Evolutionary conservation across 2,888 invertebrate species (phyloP).

Genomic region (Hemaris fuciformis): DNA sequence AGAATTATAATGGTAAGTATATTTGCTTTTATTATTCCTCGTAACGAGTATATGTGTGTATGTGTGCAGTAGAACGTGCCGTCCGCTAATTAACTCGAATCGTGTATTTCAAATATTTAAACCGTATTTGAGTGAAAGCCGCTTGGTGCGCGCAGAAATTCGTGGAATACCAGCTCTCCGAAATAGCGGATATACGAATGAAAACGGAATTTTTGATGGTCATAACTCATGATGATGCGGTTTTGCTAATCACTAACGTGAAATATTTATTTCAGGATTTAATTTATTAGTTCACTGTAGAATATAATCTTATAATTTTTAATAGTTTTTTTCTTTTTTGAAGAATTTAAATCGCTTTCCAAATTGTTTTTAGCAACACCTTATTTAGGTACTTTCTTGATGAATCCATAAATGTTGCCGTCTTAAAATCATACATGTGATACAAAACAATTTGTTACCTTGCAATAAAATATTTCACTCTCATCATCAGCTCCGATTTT

Average conservation of each 20-base stretch:
- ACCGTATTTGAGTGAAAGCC: neutral
- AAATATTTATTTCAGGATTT: neutral
- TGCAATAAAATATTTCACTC: too few relatives aligned
- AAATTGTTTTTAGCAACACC: too few relatives aligned
- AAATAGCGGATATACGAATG: neutral
- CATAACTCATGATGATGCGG: too few relatives aligned
- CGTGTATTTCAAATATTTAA: neutral
- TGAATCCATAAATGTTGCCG: too few relatives aligned
- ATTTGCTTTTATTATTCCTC: conserved; percentile 19
- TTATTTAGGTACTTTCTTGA: too few relatives aligned
- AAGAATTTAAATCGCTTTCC: too few relatives aligned
- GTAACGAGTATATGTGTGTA: neutral
- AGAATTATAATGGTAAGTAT: conserved; percentile 44
- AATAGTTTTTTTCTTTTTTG: too few relatives aligned
- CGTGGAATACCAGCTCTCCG: neutral
- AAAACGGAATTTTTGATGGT: neutral
- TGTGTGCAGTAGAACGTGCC: neutral
- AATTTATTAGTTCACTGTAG: neutral
- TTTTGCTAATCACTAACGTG: too few relatives aligned
- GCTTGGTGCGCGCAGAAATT: neutral
- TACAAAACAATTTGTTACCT: too few relatives aligned
- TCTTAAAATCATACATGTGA: too few relatives aligned
- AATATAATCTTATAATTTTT: neutral
- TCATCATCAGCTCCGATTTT: too few relatives aligned
- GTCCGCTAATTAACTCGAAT: neutral